Evolutionary conservation across 2,797 vertebrate genomes (phyloP), one percentile per base, ranked within the genome.

Genomic region (Rousettus madagascariensis): DNA sequence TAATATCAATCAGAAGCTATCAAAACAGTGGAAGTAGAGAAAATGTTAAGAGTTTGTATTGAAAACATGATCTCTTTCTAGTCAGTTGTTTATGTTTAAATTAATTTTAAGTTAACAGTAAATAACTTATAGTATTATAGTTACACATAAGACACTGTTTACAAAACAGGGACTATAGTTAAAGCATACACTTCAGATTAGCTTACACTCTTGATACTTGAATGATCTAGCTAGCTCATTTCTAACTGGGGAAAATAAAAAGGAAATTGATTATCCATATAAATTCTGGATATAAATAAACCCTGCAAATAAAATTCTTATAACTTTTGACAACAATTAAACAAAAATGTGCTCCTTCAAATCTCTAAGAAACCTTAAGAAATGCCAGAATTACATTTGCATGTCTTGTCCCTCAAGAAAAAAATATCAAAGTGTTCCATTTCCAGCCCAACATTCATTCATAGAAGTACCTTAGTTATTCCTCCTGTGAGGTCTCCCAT

Each of bases 341-440:
- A 82, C 38, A n/a, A 65, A 92, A 90, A 85, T 63, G 83, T 28
- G n/a, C 13, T 92, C 46, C 79, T 95, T 87, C 72, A 86, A 77
- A 66, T 96, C 46, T 53, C 61, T 77, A 84, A 79, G 38, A 93
- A 86, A 49, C 33, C 38, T 5, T 77, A 59, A 75, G 6, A 82
- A 94, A 88, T 66, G 87, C 36, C 51, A 8, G 24, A 24, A 30
- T 83, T 82, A 51, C 8, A 36, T 88, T 75, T 75, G 87, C 55
- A 84, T 83, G 83, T 94, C 28, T 94, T 83, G 69, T 65, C 79
- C 68, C 92, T 68, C 26, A 65, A 95, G 82, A 15, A 74, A 94
- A 55, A 90, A 38, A 30, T 2, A 28, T 20, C 30, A 16, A 59
- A 72, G 46, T 17, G 51, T 74, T 72, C 74, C 20, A 20, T 74